A percentile compares a stretch with the other conserved stretches of the same genome.
Conservation (phyloP, 2,888 invertebrate species). For the Marasmarcha lunaedactyla region DNA sequence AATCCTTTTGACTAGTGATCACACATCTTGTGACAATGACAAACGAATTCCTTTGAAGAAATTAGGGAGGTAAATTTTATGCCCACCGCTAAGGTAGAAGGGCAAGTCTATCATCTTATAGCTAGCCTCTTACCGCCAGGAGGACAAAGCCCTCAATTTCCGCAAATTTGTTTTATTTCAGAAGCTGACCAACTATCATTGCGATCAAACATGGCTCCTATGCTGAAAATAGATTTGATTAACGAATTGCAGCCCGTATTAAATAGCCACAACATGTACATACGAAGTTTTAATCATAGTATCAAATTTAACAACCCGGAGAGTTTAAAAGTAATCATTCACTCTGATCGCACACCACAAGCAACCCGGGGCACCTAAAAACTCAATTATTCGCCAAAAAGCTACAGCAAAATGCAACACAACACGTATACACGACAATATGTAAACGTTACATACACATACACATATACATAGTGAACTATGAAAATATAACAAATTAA, state of each 20-base stretch:
- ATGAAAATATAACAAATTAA: too few relatives aligned
- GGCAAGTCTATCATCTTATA: slow-evolving; percentile 18
- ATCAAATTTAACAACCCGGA: neutral
- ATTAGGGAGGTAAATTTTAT: slow-evolving; percentile 17
- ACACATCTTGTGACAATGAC: slow-evolving; percentile 13
- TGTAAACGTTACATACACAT: too few relatives aligned
- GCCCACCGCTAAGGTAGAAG: slow-evolving; percentile 18
- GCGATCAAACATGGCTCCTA: slow-evolving; percentile 8
- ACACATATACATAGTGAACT: too few relatives aligned
- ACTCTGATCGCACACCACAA: slow-evolving; percentile 11
- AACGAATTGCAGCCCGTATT: slow-evolving; percentile 9
- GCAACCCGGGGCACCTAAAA: slow-evolving; percentile 13
- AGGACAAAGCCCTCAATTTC: slow-evolving; percentile 18
- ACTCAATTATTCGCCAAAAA: too few relatives aligned
- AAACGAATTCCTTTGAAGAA: slow-evolving; percentile 21
- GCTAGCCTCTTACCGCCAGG: slow-evolving; percentile 17
- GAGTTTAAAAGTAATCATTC: slow-evolving; percentile 11
- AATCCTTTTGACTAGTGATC: slow-evolving; percentile 13
- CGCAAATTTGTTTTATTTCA: slow-evolving; percentile 17
- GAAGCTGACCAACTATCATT: too few relatives aligned
- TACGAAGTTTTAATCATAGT: slow-evolving; percentile 2
- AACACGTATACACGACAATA: too few relatives aligned
- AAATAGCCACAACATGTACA: slow-evolving; percentile 7
- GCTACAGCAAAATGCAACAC: too few relatives aligned
- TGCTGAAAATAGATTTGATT: slow-evolving; percentile 8